Evolutionary conservation across 1,140 invertebrate genomes (phyloP).

Genomic region (Grapholita molesta): DNA sequence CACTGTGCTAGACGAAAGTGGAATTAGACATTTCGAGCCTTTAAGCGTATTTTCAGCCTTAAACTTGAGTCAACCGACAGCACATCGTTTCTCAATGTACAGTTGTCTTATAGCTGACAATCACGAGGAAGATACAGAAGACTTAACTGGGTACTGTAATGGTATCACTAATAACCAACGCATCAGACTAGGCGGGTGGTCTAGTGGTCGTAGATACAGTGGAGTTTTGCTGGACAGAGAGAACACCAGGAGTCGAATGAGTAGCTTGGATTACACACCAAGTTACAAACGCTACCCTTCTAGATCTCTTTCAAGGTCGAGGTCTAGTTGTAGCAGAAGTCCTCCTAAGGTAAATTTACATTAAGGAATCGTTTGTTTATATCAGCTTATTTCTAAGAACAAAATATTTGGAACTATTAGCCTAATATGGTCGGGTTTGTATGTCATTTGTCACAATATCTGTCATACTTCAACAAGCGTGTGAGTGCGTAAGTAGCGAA

Average conservation of each 20-base stretch:
- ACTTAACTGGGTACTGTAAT: conserved; percentile 68
- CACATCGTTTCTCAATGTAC: conserved; percentile 83
- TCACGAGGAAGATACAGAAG: conserved; percentile 71
- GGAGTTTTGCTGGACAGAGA: conserved; percentile 65
- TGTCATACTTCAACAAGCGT: no score
- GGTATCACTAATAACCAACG: conserved; percentile 70
- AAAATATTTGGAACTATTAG: no score
- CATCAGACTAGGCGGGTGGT: conserved; percentile 64
- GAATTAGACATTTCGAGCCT: conserved; percentile 87
- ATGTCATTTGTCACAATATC: no score
- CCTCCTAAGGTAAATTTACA: conserved; percentile 62
- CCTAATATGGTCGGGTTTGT: no score
- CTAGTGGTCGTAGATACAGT: conserved; percentile 47
- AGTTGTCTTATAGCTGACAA: conserved; percentile 80
- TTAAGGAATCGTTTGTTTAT: neutral
- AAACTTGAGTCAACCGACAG: conserved; percentile 81
- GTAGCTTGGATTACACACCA: conserved; percentile 64
- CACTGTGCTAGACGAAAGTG: conserved; percentile 86
- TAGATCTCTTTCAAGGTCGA: conserved; percentile 45
- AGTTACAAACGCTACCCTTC: conserved; percentile 68
- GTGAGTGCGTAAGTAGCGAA: no score
- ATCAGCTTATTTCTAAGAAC: neutral
- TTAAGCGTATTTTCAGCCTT: conserved; percentile 85
- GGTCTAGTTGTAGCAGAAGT: conserved; percentile 71
- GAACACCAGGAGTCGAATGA: conserved; percentile 59